These are phyloP conservation scores for Falco punctatus DNA, from an alignment of 2,113 vertebrate genomes.

Conservation along the genomic window DNA sequence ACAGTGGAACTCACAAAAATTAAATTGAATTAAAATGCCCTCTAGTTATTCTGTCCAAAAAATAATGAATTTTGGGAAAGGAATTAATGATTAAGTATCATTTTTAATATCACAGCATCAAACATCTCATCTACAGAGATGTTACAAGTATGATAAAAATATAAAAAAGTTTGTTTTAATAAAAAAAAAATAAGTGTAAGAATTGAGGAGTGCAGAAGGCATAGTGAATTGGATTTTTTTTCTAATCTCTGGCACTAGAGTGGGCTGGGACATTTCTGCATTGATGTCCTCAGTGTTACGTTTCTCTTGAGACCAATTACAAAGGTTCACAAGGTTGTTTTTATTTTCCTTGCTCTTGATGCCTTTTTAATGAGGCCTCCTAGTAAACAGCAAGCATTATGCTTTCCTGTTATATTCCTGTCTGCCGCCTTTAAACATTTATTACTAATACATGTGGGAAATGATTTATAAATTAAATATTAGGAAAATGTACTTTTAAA, in stretches of 20 bases:
- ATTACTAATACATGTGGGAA: conserved; percentile 78
- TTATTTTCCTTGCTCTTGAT: conserved; percentile 78
- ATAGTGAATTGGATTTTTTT: background rate
- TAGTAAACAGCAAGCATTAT: conserved; percentile 72
- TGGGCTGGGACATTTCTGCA: conserved; percentile 24
- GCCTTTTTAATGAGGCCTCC: conserved; percentile 85
- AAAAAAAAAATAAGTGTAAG: background rate
- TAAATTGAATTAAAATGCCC: background rate
- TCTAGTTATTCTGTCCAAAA: background rate
- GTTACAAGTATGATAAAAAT: background rate
- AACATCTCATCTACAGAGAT: background rate
- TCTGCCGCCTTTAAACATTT: conserved; percentile 79
- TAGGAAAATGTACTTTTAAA: conserved; percentile 78
- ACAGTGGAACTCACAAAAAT: background rate
- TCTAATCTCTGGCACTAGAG: background rate
- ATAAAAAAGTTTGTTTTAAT: background rate
- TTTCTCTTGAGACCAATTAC: conserved; percentile 77
- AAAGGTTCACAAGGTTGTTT: conserved; percentile 80
- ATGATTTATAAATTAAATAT: conserved; percentile 86
- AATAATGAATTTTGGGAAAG: background rate
- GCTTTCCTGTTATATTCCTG: conserved; percentile 77
- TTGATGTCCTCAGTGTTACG: conserved; percentile 56
- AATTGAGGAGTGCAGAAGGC: background rate
- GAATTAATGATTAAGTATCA: background rate
- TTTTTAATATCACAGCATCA: background rate